phyloP scores from a whole-genome alignment of 2,113 vertebrate species.

The Bufo gargarizans region DNA sequence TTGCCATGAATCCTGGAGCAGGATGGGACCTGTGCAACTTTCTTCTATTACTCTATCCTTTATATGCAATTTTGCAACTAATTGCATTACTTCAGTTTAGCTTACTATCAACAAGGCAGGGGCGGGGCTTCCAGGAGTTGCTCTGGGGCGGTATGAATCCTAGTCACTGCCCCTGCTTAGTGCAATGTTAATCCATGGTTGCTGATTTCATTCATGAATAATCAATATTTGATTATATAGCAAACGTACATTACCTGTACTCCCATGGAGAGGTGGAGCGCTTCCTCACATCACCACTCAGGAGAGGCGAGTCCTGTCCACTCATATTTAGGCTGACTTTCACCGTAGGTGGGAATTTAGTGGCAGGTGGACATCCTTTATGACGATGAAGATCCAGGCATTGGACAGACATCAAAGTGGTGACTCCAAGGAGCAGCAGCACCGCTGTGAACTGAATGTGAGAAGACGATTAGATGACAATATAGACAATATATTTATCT shows the following conservation, averaged over 20 bases:
- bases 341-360: slow-evolving; percentile 32
- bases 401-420: slow-evolving; percentile 39
- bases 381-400: slow-evolving; percentile 54
- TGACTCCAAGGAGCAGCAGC: slow-evolving; percentile 49
- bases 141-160: background rate
- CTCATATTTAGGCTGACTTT: background rate
- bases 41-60: background rate
- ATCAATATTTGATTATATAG: background rate
- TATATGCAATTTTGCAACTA: background rate
- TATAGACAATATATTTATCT: too few relatives aligned
- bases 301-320: slow-evolving; percentile 8
- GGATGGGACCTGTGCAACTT: background rate
- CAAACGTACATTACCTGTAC: slow-evolving; percentile 66
- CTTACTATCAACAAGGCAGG: background rate
- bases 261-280: slow-evolving; percentile 74
- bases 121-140: background rate
- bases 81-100: background rate
- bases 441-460: slow-evolving; percentile 62
- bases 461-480: background rate
- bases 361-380: background rate
- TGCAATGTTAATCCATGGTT: background rate
- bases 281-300: slow-evolving; percentile 61
- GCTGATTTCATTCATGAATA: background rate
- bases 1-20: too few relatives aligned
- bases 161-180: background rate